Evolutionary conservation across 2,113 vertebrate species (phyloP).

Genomic region (Datnioides undecimradiatus): DNA sequence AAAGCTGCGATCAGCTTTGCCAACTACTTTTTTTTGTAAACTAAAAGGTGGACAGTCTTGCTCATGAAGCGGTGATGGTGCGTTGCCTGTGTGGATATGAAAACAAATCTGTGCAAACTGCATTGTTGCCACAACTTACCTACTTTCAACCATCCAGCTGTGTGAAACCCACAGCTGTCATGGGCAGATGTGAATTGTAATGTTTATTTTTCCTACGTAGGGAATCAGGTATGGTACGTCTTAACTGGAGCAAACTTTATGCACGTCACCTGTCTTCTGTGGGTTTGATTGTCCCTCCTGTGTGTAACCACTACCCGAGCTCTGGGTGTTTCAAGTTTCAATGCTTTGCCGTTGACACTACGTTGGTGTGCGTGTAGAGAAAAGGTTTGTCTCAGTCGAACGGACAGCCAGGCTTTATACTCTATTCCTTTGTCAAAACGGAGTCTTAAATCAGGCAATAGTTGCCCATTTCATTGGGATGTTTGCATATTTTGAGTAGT

Average conservation of each 20-base stretch:
- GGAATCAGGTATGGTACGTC: constrained; percentile 78
- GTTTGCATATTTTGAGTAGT: constrained; percentile 38
- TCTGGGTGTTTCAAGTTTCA: constrained; percentile 54
- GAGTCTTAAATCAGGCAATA: constrained; percentile 76
- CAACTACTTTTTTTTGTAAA: constrained; percentile 45
- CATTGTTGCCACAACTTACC: constrained; percentile 56
- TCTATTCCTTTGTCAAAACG: constrained; percentile 62
- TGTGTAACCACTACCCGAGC: constrained; percentile 70
- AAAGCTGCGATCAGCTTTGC: constrained; percentile 68
- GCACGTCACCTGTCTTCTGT: constrained; percentile 74
- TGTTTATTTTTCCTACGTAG: constrained; percentile 48
- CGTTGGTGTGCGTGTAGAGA: background rate
- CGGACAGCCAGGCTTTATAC: constrained; percentile 42
- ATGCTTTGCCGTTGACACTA: constrained; percentile 34
- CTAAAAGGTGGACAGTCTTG: constrained; percentile 39
- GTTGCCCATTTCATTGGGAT: constrained; percentile 37
- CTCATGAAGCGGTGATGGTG: constrained; percentile 54
- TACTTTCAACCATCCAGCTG: constrained; percentile 42
- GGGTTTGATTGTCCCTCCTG: constrained; percentile 64
- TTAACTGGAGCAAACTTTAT: constrained; percentile 78
- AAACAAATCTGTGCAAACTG: constrained; percentile 59
- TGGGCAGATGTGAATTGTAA: constrained; percentile 72
- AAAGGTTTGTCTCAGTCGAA: constrained; percentile 42
- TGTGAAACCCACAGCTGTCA: constrained; percentile 42
- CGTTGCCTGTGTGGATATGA: constrained; percentile 55